Percentiles rank a stretch among this genome's conserved stretches.
Conservation (phyloP, 2,888 invertebrate genomes). For the Mycalesis mineus region DNA sequence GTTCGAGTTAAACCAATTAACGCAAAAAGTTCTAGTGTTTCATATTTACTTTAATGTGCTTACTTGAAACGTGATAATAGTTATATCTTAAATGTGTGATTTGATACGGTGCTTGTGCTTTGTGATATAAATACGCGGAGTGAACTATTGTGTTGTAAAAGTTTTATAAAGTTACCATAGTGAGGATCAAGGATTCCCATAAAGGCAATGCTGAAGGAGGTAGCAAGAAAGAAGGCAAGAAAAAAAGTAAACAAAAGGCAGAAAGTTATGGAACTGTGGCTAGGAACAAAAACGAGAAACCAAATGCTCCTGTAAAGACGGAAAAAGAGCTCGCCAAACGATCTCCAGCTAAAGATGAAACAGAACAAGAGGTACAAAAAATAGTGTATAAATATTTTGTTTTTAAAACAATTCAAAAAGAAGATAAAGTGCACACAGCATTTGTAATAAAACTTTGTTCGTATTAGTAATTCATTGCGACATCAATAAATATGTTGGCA, state of each 20-base stretch:
- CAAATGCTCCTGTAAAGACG: slow-evolving; percentile 51
- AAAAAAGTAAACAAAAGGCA: slow-evolving; percentile 80
- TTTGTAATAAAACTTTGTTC: slow-evolving; percentile 5
- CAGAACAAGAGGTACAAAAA: slow-evolving; percentile 51
- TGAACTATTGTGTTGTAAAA: slow-evolving; percentile 21
- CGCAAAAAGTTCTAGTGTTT: slow-evolving; percentile 22
- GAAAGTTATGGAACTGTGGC: slow-evolving; percentile 72
- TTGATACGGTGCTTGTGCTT: background rate
- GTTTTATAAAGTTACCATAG: slow-evolving; percentile 78
- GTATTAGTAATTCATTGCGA: slow-evolving; percentile 24
- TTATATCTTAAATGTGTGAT: slow-evolving; percentile 2
- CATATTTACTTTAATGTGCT: slow-evolving; percentile 18
- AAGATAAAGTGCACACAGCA: slow-evolving; percentile 2
- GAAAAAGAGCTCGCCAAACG: slow-evolving; percentile 56
- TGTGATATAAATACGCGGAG: slow-evolving; percentile 5
- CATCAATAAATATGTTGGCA: slow-evolving; percentile 26
- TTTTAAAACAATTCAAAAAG: background rate
- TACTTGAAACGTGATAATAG: background rate
- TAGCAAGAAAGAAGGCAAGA: slow-evolving; percentile 81
- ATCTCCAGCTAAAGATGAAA: slow-evolving; percentile 50
- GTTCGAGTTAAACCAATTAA: slow-evolving; percentile 21
- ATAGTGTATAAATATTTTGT: background rate
- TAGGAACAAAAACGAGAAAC: slow-evolving; percentile 57
- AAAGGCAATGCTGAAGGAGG: slow-evolving; percentile 79
- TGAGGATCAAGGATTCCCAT: slow-evolving; percentile 81